These are phyloP conservation scores for Archips xylosteana DNA, from an alignment of 2,888 invertebrate species.

Conservation along the genomic window DNA sequence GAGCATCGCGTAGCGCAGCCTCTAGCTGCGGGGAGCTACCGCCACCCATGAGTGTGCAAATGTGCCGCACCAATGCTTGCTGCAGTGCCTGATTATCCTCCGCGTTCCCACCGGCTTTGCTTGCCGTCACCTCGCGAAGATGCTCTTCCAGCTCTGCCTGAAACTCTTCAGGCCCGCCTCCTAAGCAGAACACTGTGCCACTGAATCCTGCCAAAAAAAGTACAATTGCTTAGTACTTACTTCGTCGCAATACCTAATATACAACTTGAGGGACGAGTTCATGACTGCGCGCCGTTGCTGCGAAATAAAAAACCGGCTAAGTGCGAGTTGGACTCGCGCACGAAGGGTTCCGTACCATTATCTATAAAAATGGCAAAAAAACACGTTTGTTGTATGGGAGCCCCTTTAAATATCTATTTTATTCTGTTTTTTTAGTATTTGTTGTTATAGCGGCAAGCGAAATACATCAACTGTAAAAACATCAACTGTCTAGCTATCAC, in stretches of 20 bases:
- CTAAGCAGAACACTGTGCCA: slow-evolving; percentile 44
- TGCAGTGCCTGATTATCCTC: slow-evolving; percentile 50
- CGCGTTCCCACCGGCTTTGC: slow-evolving; percentile 1
- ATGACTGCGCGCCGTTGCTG: too few species aligned
- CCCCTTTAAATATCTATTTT: too few species aligned
- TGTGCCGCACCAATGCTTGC: slow-evolving; percentile 53
- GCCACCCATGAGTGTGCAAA: slow-evolving; percentile 54
- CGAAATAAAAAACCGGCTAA: too few species aligned
- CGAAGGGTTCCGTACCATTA: too few species aligned
- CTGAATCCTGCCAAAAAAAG: slow-evolving; percentile 11
- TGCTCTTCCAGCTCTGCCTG: slow-evolving; percentile 48
- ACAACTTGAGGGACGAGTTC: too few species aligned
- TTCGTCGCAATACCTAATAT: background rate
- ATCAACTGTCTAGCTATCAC: too few species aligned
- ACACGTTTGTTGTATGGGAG: too few species aligned
- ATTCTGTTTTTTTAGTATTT: too few species aligned
- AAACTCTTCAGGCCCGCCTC: slow-evolving; percentile 47
- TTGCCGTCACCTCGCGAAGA: slow-evolving; percentile 32
- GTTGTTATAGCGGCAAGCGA: too few species aligned
- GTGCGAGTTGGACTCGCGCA: too few species aligned
- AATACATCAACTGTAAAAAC: too few species aligned
- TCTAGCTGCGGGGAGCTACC: slow-evolving; percentile 45
- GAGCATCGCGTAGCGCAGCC: slow-evolving; percentile 36
- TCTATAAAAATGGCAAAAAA: too few species aligned
- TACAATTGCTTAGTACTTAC: background rate